A percentile compares a stretch with the other conserved stretches of the same genome.
phyloP scores from a whole-genome alignment of 1,140 invertebrate species.

The Polypedilum vanderplanki region DNA sequence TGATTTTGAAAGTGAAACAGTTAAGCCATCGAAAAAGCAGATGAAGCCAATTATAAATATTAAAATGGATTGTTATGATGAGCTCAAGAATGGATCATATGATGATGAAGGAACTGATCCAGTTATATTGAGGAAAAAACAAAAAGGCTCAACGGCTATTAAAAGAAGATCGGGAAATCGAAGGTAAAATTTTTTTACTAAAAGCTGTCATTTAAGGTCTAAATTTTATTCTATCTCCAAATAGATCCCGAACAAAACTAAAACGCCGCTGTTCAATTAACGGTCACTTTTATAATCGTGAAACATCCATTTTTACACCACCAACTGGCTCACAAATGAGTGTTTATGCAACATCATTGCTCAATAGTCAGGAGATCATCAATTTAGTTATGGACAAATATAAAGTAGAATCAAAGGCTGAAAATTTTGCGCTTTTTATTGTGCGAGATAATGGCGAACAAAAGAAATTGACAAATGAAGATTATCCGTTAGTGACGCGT shows the following conservation, averaged over 20 bases:
- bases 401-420: constrained; percentile 70
- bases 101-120: constrained; percentile 42
- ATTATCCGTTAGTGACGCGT: constrained; percentile 70
- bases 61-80: constrained; percentile 43
- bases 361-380: constrained; percentile 74
- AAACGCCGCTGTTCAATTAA: constrained; percentile 78
- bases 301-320: constrained; percentile 81
- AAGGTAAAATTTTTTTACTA: constrained; percentile 40
- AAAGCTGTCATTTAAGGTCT: too few relatives aligned
- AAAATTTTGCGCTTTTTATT: constrained; percentile 75
- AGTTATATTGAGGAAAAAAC: constrained; percentile 42
- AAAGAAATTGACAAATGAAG: constrained; percentile 63
- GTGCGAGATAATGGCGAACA: constrained; percentile 79
- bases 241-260: constrained; percentile 58
- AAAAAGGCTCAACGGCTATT: constrained; percentile 60
- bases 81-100: constrained; percentile 35
- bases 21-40: constrained; percentile 38
- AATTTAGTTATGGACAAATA: constrained; percentile 81
- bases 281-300: constrained; percentile 80
- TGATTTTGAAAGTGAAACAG: constrained; percentile 37
- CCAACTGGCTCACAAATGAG: constrained; percentile 78
- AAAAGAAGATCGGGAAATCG: constrained; percentile 60
- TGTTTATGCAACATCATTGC: constrained; percentile 75
- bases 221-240: too few relatives aligned
- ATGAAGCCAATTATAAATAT: constrained; percentile 41